Evolutionary conservation across 2,113 vertebrate species (phyloP), one percentile per base, ranked within the genome.

Genomic region (Sitta europaea): DNA sequence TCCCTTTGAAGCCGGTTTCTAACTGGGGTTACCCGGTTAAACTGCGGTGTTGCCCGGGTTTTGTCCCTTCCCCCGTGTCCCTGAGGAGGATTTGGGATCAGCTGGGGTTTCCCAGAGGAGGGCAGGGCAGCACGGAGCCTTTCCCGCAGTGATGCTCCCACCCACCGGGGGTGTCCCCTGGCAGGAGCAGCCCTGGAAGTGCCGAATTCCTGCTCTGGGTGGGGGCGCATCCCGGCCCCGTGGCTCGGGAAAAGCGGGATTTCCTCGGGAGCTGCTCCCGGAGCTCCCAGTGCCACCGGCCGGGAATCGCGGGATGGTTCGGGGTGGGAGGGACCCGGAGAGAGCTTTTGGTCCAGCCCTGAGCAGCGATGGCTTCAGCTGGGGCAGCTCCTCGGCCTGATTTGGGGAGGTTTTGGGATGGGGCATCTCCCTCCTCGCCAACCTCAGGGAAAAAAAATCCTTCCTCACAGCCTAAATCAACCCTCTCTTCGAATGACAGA

Each of bases 241-340:
- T 0, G 57, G 27, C 38, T 12, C 7, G 9, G 70, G 29, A 54
- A 47, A 48, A 58, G 3, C 10, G 31, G 70, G 4, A 35, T 31
- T 51, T 24, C 12, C 3, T 1, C 5, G 29, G 53, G 33, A 59
- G n/a, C n/a, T n/a, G 35, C 65, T 31, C 29, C 61, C 4, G 5
- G 5, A 11, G 2, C 8, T 65, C 36, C 75, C 65, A 48, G 28
- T 0, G 10, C 43, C 12, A 9, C 19, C 1, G 1, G 16, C 40
- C 40, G 0, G 33, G 43, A 14, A 14, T 9, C 24, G 0, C 2
- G 28, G 51, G 43, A 45, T 4, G 36, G 6, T 9, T 25, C 2
- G 4, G n/a, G 16, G 12, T 20, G 47, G 57, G 45, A 62, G 17
- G 21, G 22, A 62, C 3, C 25, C 27, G 31, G 10, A 27, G 38